phyloP scores from a whole-genome alignment of 2,888 invertebrate genomes.

The Slavum lentiscoides region DNA sequence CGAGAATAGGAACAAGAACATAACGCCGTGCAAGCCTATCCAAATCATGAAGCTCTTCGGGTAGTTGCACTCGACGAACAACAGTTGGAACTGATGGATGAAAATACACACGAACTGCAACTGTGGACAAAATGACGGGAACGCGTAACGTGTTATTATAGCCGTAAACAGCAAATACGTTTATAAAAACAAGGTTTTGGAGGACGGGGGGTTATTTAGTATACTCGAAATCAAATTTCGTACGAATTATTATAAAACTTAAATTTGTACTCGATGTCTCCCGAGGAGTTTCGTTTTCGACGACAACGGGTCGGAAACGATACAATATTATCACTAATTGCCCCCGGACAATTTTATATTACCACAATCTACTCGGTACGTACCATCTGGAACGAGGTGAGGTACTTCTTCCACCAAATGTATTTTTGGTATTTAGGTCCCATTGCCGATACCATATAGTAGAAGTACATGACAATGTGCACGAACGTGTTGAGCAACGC shows the following conservation, averaged over 20 bases:
- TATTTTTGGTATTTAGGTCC: slow-evolving; percentile 90
- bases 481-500: slow-evolving; percentile 92
- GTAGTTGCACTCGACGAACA: slow-evolving; percentile 89
- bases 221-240: no score
- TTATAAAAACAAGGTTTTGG: no score
- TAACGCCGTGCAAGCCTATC: slow-evolving; percentile 91
- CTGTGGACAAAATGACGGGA: slow-evolving; percentile 62
- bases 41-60: slow-evolving; percentile 88
- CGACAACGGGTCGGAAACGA: no score
- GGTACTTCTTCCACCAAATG: slow-evolving; percentile 95
- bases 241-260: no score
- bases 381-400: slow-evolving; percentile 94
- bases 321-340: background rate
- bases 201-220: no score
- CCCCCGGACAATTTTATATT: no score
- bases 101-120: slow-evolving; percentile 91
- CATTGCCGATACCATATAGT: slow-evolving; percentile 93
- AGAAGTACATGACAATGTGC: slow-evolving; percentile 96
- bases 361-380: slow-evolving; percentile 56
- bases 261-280: no score
- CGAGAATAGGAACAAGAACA: slow-evolving; percentile 91
- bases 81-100: slow-evolving; percentile 85
- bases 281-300: no score
- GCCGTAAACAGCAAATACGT: background rate
- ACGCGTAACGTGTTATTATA: background rate